Base-by-base conservation (phyloP, 2,113 vertebrate genomes). In the Laticauda colubrina region DNA sequence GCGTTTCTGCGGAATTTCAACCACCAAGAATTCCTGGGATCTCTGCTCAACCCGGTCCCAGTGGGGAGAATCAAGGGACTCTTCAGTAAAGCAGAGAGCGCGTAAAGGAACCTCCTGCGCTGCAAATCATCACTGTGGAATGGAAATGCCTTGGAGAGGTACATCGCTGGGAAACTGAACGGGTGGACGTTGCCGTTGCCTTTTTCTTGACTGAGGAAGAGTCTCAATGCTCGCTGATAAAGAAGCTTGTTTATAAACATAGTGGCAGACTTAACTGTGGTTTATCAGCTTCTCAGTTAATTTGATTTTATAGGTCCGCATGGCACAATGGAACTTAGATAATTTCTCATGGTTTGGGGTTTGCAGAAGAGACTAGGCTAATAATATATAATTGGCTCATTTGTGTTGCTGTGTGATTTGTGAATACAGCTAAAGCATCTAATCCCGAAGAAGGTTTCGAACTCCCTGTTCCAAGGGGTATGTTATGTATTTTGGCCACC, bases 101-200 rank as follows among this genome's bases (percentile, higher is more conserved):
- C 75, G 81, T 54, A 0, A 0, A 0, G 91, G 91, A 90, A 91
- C 1, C 85, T 55, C 89, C 7, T 26, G 48, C 24, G 0, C 85
- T 61, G 92, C 93, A 93, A 91, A 89, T 64, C 93, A 89, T 87
- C 93, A 56, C n/a, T 86, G 90, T 88, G 9, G 45, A 14, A 4
- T 89, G 87, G 57, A 89, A 56, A 92, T 89, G 61, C 87, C 69
- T 15, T 39, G 18, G 34, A 34, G 57, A 92, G 92, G 54, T 89
- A 92, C 39, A 53, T 45, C 9, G 20, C 51, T 26, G 23, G 12
- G 2, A 48, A 87, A 10, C 15, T 18, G 43, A 9, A n/a, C 29
- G 69, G 24, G 5, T 91, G 57, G 43, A 8, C 20, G 14, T 34
- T 51, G 43, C 55, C 26, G 24, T 61, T 39, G 34, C 11, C 26